A percentile compares a stretch with the other conserved stretches of the same genome.
phyloP scores from a whole-genome alignment of 2,113 vertebrate genomes.

The Centropus bengalensis region DNA sequence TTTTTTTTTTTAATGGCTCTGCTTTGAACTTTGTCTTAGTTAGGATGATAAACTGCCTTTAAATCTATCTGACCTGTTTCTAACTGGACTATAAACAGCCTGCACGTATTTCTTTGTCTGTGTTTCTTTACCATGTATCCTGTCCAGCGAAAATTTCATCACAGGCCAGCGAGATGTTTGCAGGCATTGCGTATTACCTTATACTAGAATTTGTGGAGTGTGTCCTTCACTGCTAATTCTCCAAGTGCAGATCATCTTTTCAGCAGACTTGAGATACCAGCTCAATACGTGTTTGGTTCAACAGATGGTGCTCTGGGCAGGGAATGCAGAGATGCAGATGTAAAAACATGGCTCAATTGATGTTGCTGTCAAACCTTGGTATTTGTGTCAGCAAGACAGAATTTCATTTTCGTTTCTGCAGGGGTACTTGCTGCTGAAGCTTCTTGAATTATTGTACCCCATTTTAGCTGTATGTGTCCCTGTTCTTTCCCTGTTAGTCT shows the following conservation, averaged over 20 bases:
- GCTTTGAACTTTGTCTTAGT: not conserved
- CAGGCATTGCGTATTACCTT: not conserved
- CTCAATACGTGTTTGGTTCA: rapidly evolving
- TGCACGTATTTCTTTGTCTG: rapidly evolving
- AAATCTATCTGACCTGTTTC: not conserved
- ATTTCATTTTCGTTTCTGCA: not conserved
- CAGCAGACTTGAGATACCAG: not conserved
- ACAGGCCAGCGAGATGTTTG: not conserved
- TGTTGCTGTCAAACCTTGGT: not conserved
- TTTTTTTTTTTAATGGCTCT: not conserved
- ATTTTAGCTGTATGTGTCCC: not conserved
- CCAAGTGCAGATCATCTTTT: not conserved
- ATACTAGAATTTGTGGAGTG: not conserved
- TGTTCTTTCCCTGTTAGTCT: not conserved
- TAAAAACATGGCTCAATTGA: not conserved
- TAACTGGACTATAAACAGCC: not conserved
- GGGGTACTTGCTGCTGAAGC: not conserved
- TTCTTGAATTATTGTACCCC: not conserved
- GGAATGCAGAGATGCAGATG: not conserved
- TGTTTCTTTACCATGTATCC: not conserved
- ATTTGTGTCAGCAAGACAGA: not conserved
- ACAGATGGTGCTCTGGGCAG: not conserved
- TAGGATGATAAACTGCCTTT: not conserved
- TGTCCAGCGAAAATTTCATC: not conserved
- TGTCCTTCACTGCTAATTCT: not conserved